These are phyloP conservation scores for Hypanus sabinus DNA, from an alignment of 2,113 vertebrate genomes.

Conservation along the genomic window DNA sequence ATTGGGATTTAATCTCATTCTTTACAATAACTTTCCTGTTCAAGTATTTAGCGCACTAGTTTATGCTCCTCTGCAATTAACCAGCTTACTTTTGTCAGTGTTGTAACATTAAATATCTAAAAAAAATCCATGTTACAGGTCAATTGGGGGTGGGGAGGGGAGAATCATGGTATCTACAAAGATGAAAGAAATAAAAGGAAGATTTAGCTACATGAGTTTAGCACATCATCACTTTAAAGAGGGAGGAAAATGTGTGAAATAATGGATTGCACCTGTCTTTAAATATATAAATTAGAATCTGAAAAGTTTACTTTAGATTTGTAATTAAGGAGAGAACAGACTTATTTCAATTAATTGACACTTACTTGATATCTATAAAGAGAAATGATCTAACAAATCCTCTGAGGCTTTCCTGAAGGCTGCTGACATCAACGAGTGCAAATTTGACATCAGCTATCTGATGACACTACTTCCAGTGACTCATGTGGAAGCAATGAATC, in stretches of 20 bases:
- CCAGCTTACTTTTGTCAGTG: conserved; percentile 22
- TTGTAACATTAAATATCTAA: not conserved
- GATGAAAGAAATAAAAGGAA: not conserved
- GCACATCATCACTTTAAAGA: not conserved
- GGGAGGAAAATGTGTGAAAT: not conserved
- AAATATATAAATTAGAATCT: conserved; percentile 33
- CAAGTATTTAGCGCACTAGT: not conserved
- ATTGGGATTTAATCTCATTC: not conserved
- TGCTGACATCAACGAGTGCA: not conserved
- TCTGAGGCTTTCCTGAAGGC: not conserved
- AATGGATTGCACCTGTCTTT: not conserved
- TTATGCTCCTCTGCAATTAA: not conserved
- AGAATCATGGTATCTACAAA: not conserved
- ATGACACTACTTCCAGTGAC: not conserved
- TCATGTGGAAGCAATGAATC: not conserved
- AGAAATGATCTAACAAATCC: not conserved
- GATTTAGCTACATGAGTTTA: not conserved
- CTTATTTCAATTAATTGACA: not conserved
- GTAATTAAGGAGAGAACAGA: conserved; percentile 13
- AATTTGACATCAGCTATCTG: no score
- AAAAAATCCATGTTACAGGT: not conserved
- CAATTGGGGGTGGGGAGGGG: not conserved
- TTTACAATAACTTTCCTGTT: not conserved
- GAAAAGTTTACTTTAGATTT: not conserved
- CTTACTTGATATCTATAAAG: not conserved